Evolutionary conservation across 1,140 invertebrate genomes (phyloP), one percentile per base, ranked within the genome.

Genomic region (Drusus annulatus): DNA sequence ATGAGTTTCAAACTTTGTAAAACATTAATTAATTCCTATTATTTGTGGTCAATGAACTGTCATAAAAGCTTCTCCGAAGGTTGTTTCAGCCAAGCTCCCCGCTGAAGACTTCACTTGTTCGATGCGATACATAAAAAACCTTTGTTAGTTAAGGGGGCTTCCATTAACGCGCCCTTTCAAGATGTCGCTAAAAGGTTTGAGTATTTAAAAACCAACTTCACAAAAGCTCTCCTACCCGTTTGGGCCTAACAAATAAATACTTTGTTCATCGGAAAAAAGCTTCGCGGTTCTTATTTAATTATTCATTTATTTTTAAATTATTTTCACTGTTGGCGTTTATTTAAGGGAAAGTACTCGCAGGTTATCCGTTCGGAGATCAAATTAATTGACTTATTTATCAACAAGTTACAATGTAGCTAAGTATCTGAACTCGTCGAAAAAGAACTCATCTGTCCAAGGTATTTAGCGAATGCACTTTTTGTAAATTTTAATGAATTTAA

Each of bases 151-250:
- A 31, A 60, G 25, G 28, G 62, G 62, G 62, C 25, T 65, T 65
- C 62, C 62, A 65, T 65, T 65, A 65, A 65, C 62, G 62, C 62
- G 28, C 62, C 56, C 21, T 65, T 65, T 65, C 62, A 65, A 65
- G 62, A 65, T 65, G 62, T 65, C 62, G 62, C 28, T 65, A 65
- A 65, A 65, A 65, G 62, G 62, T 65, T 65, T 28, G 62, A 65
- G 23, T 36, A 31, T 65, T 65, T 65, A 65, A 65, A 65, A 60
- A 60, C 17, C 17, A 23, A 60, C 56, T 60, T 15, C 56, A 60
- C 56, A 60, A 60, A 60, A 6, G 2, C 8, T 4, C 6, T 17
- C 56, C 56, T 3, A 21, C 56, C 56, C 17, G n/a, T 23, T 19
- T 8, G 54, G 54, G 54, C 8, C 36, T 60, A 19, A 60, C 56